phyloP scores from a whole-genome alignment of 1,140 invertebrate species.

The Pseudomyrmex concolor region DNA sequence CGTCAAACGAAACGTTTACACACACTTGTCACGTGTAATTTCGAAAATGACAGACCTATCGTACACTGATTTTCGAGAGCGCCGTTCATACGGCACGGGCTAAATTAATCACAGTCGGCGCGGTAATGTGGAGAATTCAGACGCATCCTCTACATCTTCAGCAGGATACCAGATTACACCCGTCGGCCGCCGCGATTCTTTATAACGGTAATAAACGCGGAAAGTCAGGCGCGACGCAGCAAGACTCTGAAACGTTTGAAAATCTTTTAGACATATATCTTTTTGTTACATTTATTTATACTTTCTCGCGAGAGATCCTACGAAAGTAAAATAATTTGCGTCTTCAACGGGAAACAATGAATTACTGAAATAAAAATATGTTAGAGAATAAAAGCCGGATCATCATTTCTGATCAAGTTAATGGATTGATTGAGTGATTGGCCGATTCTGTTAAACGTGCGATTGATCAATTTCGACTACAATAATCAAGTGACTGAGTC shows the following conservation, averaged over 20 bases:
- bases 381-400: too few relatives aligned
- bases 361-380: too few relatives aligned
- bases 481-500: too few relatives aligned
- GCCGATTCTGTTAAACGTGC: too few relatives aligned
- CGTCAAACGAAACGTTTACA: neutral
- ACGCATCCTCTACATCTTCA: constrained; percentile 82
- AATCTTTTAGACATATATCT: neutral
- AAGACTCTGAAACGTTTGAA: constrained; percentile 13
- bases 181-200: constrained; percentile 80
- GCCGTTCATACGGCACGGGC: constrained; percentile 64
- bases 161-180: constrained; percentile 81
- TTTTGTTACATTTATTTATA: neutral
- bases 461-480: too few relatives aligned
- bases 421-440: too few relatives aligned
- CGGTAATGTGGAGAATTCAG: constrained; percentile 83
- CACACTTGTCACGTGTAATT: neutral
- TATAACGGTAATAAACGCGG: constrained; percentile 78
- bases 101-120: constrained; percentile 57
- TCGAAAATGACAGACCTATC: constrained; percentile 41
- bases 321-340: too few relatives aligned
- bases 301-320: too few relatives aligned
- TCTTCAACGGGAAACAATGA: too few relatives aligned
- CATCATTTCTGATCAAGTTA: too few relatives aligned
- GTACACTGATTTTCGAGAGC: constrained; percentile 42
- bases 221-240: neutral